These are phyloP conservation scores for Amphibalanus amphitrite DNA, from an alignment of 1,140 invertebrate genomes.

Conservation along the genomic window DNA sequence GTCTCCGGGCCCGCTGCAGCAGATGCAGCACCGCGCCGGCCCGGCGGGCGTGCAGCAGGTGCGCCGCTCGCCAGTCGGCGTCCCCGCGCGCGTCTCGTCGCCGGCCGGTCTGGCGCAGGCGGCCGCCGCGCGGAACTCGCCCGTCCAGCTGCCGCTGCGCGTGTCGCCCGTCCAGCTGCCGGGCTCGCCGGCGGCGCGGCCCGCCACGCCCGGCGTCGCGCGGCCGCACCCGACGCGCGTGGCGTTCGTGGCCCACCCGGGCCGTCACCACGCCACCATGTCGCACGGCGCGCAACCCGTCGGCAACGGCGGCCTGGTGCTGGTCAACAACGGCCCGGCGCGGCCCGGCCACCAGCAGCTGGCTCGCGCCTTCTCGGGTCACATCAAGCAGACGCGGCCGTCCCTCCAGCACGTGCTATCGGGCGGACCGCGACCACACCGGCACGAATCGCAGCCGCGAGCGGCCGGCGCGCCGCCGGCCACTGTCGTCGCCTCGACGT, in stretches of 20 bases:
- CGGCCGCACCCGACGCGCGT: conserved; percentile 1
- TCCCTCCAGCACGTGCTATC: background rate
- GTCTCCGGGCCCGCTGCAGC: background rate
- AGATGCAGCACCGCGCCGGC: background rate
- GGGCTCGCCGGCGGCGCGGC: background rate
- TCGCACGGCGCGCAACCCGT: background rate
- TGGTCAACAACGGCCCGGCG: background rate
- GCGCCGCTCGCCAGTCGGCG: background rate
- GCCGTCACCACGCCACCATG: background rate
- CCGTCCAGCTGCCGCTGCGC: background rate
- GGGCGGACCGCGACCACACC: background rate
- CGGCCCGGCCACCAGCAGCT: background rate
- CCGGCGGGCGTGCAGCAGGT: background rate
- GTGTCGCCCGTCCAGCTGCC: background rate
- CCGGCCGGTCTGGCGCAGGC: background rate
- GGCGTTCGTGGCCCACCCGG: background rate
- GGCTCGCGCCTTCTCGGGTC: background rate
- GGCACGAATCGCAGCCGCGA: background rate
- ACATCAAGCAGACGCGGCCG: conserved; percentile 24
- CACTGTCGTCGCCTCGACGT: too few species aligned
- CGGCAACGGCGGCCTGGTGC: background rate
- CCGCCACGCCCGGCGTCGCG: background rate
- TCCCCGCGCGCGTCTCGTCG: background rate
- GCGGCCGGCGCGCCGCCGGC: too few species aligned
- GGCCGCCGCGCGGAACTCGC: background rate